phyloP scores from a whole-genome alignment of 2,113 vertebrate species.

The Phalacrocorax brasilianus region DNA sequence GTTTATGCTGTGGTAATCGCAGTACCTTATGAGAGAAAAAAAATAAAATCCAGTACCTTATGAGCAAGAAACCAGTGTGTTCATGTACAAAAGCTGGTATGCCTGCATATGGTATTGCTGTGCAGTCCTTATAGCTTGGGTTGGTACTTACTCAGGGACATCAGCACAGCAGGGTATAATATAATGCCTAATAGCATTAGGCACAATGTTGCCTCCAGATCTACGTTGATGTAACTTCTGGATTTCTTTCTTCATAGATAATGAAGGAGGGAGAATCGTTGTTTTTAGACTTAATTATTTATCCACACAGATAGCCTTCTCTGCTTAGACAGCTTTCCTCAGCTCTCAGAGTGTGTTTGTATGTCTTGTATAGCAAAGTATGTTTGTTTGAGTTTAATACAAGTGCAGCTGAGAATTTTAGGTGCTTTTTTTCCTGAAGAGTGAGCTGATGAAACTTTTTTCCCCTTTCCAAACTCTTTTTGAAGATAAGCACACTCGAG shows the following conservation, averaged over 20 bases:
- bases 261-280: background rate
- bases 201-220: background rate
- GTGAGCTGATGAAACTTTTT: background rate
- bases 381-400: background rate
- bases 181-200: background rate
- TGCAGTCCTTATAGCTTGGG: background rate
- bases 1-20: background rate
- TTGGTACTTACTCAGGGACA: rapidly evolving
- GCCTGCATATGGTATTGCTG: background rate
- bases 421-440: background rate
- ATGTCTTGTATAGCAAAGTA: background rate
- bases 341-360: background rate
- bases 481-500: conserved; percentile 96
- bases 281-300: background rate
- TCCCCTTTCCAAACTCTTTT: background rate
- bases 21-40: background rate
- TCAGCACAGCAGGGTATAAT: background rate
- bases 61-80: background rate
- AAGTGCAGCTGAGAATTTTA: background rate
- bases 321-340: background rate
- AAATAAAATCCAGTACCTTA: background rate
- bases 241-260: background rate
- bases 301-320: background rate
- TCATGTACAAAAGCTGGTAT: background rate
- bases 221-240: background rate